Base-by-base conservation (phyloP, 2,113 vertebrate species). In the Plecotus auritus region DNA sequence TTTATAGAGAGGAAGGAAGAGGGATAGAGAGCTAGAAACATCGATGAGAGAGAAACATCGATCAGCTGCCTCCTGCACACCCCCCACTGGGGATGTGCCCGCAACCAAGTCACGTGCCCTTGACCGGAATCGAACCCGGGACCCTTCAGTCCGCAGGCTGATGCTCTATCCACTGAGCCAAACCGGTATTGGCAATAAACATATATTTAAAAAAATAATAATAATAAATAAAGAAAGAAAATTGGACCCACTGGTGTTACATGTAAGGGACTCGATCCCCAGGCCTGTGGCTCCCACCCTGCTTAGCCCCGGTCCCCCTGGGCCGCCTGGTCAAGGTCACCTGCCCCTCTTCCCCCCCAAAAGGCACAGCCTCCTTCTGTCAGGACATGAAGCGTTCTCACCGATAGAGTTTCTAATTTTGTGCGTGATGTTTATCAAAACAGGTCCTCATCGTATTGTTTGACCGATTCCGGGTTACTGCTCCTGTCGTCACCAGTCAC, bases 171-270 rank as follows among this genome's bases (percentile, higher is more conserved):
- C n/a, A n/a, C n/a, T n/a, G n/a, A n/a, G n/a, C n/a, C n/a, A n/a
- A n/a, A n/a, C n/a, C n/a, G n/a, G n/a, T n/a, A n/a, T n/a, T n/a
- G n/a, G n/a, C 49, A 49, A 49, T 49, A 4, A 49, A 49, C 49
- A 49, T 1, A 49, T 4, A 49, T 49, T 49, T n/a, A n/a, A 49
- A 49, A 49, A 49, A 17, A 16, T 16, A 49, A 49, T 16, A 49
- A 49, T 16, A 5, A 49, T 4, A 49, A 51, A 49, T 4, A 49
- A 51, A 85, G 8, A 47, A 42, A 17, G 26, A 40, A 35, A 37
- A 18, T 3, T 2, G 2, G 9, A n/a, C 2, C 18, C 56, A 2
- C 23, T 0, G 17, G 54, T 56, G 18, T 56, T 22, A 56, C 2
- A 22, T 26, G 17, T 49, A 73, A 30, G 26, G 35, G 22, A 2